Evolutionary conservation across 2,888 invertebrate genomes (phyloP).

Genomic region (Zele albiditarsus): DNA sequence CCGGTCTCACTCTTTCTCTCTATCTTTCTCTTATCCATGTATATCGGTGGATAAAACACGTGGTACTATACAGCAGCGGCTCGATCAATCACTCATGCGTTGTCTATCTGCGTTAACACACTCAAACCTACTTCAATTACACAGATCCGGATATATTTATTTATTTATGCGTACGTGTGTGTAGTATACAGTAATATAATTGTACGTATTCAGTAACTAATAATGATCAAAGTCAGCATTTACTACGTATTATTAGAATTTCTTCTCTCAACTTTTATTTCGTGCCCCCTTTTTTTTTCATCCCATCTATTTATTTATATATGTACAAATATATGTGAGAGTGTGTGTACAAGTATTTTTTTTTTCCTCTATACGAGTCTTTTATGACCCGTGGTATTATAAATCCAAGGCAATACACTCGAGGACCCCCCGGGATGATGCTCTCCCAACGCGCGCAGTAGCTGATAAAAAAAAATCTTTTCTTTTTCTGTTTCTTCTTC

Average conservation of each 20-base stretch:
- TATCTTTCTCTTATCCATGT: not conserved
- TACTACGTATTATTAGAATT: not conserved
- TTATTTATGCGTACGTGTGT: not conserved
- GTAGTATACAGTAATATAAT: not conserved
- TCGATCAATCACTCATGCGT: conserved; percentile 65
- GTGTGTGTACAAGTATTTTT: not conserved
- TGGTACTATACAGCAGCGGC: conserved; percentile 50
- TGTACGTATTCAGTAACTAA: not conserved
- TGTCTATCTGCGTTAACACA: conserved; percentile 57
- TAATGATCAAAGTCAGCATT: not conserved
- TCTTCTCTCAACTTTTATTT: not conserved
- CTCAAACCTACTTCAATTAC: conserved; percentile 51
- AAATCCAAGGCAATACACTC: conserved; percentile 62
- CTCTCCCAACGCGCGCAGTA: conserved; percentile 46
- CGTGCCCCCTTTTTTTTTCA: not conserved
- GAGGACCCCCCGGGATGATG: conserved; percentile 46
- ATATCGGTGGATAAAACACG: not conserved
- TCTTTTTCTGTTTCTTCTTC: not conserved
- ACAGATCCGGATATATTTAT: not conserved
- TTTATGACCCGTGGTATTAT: conserved; percentile 65
- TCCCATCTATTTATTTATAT: not conserved
- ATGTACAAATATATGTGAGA: not conserved
- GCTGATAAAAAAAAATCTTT: conserved; percentile 32
- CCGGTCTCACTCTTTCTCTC: not conserved
- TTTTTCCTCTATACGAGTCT: conserved; percentile 44